phyloP scores from a whole-genome alignment of 2,797 vertebrate genomes.

The Takifugu rubripes region DNA sequence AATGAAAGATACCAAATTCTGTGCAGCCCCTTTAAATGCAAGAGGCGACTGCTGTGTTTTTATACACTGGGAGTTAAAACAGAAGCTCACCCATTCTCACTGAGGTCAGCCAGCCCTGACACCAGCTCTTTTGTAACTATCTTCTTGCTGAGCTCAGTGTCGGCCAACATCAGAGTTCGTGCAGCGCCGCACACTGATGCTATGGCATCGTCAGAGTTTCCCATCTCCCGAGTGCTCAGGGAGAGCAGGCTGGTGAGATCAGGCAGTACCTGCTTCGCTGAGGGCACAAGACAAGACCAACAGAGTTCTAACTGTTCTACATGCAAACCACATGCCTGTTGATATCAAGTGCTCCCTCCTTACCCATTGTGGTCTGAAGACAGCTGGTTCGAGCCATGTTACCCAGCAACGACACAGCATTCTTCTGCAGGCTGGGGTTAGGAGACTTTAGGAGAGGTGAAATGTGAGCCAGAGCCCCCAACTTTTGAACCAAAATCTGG shows the following conservation, averaged over 20 bases:
- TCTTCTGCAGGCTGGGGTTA: constrained; percentile 77
- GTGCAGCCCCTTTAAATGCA: not conserved
- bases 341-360: constrained; percentile 21
- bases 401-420: constrained; percentile 80
- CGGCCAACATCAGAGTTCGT: constrained; percentile 75
- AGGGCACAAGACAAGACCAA: constrained; percentile 4
- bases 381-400: constrained; percentile 83
- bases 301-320: too few species aligned
- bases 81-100: constrained; percentile 73
- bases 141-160: constrained; percentile 79
- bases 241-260: constrained; percentile 77
- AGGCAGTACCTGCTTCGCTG: constrained; percentile 82
- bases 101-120: constrained; percentile 73
- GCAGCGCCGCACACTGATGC: constrained; percentile 78
- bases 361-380: constrained; percentile 82
- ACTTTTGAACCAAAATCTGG: constrained; percentile 81
- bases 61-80: not conserved
- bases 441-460: constrained; percentile 76
- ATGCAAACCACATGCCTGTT: not conserved
- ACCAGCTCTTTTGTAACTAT: constrained; percentile 72
- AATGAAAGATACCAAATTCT: not conserved
- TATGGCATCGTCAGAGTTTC: constrained; percentile 76
- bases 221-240: constrained; percentile 47
- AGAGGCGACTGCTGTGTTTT: too few species aligned
- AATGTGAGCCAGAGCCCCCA: constrained; percentile 75